Evolutionary conservation across 1,140 invertebrate species (phyloP), one percentile per base, ranked within the genome.

Genomic region (Brachionus calyciflorus): DNA sequence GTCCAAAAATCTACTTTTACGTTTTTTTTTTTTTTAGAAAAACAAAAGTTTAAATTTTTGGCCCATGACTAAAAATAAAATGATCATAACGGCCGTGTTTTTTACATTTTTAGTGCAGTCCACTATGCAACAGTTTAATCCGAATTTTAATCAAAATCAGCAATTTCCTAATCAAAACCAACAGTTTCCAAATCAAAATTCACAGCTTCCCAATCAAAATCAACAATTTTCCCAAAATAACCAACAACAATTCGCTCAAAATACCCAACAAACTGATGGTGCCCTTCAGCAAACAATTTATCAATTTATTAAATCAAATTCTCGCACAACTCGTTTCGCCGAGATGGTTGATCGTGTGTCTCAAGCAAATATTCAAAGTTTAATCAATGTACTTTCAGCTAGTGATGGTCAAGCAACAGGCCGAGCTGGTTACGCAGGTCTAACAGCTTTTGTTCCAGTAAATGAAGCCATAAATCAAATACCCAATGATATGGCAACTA

Each of bases 401-500:
- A 44, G 24, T 14, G 30, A 65, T 46, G n/a, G n/a, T 26, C 60
- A 60, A 37, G n/a, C 37, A 17, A 7, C 24, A 9, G 55, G 55
- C 0, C 55, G 55, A 17, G 55, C 55, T 19, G 55, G 55, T 17
- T 28, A 37, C 3, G 44, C 41, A 12, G 40, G 37, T 6, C 19
- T 65, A 24, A 73, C 69, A 21, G 69, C 51, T 26, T 73, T 73
- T 73, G 69, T 73, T 1, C 69, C 69, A 0, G 10, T 51, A 7
- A 73, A 73, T 30, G 69, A 73, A 37, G 69, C 69, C 0, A 10
- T 73, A 5, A 51, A 1, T 14, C 69, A 55, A 19, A 12, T 49
- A 53, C 69, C 69, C 2, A 73, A 33, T 24, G 69, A 73, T 21
- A 24, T 49, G 12, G 46, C 17, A 0, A 28, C 12, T 5, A 24